Conservation (phyloP, 2,797 vertebrate genomes). For the Myripristis murdjan region DNA sequence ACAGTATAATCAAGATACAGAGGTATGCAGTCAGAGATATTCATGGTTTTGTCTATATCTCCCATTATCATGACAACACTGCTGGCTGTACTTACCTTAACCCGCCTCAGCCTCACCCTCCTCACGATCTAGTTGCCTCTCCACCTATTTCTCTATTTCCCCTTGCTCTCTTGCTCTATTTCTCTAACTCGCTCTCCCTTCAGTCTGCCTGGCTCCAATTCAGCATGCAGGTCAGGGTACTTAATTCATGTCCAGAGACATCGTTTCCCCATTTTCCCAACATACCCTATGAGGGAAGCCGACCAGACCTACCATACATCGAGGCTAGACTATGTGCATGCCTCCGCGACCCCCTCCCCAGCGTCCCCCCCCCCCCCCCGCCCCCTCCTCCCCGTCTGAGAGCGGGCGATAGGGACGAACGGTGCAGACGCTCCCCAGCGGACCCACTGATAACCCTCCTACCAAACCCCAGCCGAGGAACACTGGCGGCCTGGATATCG, state of each 20-base stretch:
- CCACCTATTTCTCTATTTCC: background rate
- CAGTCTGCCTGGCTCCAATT: constrained; percentile 49
- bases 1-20: too few species aligned
- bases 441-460: constrained; percentile 67
- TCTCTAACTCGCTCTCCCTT: constrained; percentile 47
- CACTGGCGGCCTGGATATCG: constrained; percentile 67
- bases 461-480: constrained; percentile 48
- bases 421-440: constrained; percentile 58
- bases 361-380: background rate
- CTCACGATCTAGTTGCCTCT: background rate
- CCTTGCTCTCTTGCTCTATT: constrained; percentile 5
- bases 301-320: constrained; percentile 34
- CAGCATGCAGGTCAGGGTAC: constrained; percentile 64
- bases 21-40: too few species aligned
- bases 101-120: constrained; percentile 23
- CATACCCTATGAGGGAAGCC: constrained; percentile 36
- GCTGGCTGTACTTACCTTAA: constrained; percentile 11
- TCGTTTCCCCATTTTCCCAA: constrained; percentile 35
- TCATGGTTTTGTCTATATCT: too few species aligned
- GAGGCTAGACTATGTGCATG: constrained; percentile 27
- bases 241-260: constrained; percentile 72
- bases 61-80: constrained; percentile 34
- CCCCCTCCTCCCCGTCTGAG: constrained; percentile 48
- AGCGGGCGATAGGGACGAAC: constrained; percentile 47
- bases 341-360: background rate